Evolutionary conservation across 2,113 vertebrate genomes (phyloP), one percentile per base, ranked within the genome.

Genomic region (Corythaeola cristata): DNA sequence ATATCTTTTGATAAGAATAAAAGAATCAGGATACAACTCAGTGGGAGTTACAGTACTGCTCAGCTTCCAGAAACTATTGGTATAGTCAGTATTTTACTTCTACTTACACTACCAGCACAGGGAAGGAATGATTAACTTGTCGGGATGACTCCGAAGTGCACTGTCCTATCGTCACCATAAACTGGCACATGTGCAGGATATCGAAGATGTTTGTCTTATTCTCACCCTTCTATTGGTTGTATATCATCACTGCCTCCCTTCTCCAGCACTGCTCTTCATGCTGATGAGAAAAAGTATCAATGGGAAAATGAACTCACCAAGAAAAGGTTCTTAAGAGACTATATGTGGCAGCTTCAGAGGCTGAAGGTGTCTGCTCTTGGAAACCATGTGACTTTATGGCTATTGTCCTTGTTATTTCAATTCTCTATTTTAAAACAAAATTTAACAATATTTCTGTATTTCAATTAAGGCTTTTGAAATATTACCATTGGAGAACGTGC

Each of bases 381-480:
- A 66, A 22, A 20, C 26, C 3, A 0, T 0, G 0, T 7, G 19
- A 22, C 17, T 58, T 68, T 5, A 28, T 4, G 9, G 26, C 45
- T 53, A 4, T 9, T 35, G 49, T 22, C 44, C 49, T 64, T n/a
- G 18, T 12, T n/a, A 11, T 18, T 64, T 35, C 2, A 1, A 58
- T 33, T 58, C 22, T 20, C 23, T 9, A 23, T 32, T 72, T 73
- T 69, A 58, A 74, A 63, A 17, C 21, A 49, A 74, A 64, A 30
- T 22, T 26, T 37, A 76, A 37, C 15, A 80, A 3, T 15, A 28
- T 63, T 39, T 84, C 59, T 81, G 14, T 49, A 69, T 24, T 83
- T 87, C 41, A 62, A 0, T 30, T 2, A 64, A 80, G 11, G 17
- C 4, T 87, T 93, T 20, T 87, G 37, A 67, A 85, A 67, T n/a